These are phyloP conservation scores for Balaeniceps rex DNA, from an alignment of 2,113 vertebrate genomes.

Conservation along the genomic window DNA sequence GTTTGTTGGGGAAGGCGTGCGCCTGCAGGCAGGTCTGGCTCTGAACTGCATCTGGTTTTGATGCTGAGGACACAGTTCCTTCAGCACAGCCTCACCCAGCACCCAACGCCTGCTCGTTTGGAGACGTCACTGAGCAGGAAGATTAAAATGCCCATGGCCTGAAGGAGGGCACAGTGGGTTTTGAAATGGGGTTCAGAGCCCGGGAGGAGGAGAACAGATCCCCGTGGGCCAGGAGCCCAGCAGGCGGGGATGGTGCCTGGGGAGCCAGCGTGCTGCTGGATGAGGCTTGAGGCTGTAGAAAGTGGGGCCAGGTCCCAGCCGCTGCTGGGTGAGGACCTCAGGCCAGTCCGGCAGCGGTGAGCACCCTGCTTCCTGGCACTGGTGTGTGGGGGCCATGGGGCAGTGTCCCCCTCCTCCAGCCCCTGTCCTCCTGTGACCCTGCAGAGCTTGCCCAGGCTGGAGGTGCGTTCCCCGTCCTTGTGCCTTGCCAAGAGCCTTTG, in stretches of 20 bases:
- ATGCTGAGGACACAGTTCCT: background rate
- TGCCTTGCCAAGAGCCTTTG: background rate
- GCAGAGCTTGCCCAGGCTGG: fast-evolving
- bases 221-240: background rate
- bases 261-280: background rate
- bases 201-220: background rate
- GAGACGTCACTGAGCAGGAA: background rate
- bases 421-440: background rate
- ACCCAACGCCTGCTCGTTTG: fast-evolving
- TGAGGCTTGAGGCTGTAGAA: background rate
- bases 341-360: fast-evolving
- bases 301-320: background rate
- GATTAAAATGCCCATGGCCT: fast-evolving
- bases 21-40: background rate
- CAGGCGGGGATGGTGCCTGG: background rate
- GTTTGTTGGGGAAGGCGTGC: fast-evolving
- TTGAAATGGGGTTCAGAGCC: background rate
- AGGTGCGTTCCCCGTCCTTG: background rate
- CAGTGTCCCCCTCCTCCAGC: background rate
- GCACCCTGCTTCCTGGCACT: background rate
- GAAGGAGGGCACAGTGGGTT: fast-evolving
- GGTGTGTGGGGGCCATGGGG: background rate
- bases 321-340: background rate
- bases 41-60: background rate
- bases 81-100: background rate